phyloP scores from a whole-genome alignment of 2,797 vertebrate genomes.

The Bucorvus abyssinicus region DNA sequence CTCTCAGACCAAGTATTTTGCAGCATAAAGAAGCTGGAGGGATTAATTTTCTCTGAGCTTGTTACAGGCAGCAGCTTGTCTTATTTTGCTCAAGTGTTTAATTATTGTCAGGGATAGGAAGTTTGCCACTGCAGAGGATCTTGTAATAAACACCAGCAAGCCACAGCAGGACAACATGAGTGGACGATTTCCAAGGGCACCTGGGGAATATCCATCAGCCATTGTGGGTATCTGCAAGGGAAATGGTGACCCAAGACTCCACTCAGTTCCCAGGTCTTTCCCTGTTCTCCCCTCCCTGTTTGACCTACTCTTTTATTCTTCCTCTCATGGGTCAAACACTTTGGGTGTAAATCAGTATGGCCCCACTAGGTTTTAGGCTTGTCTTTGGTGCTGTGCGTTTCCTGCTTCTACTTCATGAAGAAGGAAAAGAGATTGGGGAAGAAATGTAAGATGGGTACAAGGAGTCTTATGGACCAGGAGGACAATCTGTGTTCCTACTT shows the following conservation, averaged over 20 bases:
- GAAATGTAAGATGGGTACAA: not conserved
- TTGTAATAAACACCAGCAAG: not conserved
- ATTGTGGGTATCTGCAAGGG: not conserved
- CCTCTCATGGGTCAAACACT: not conserved
- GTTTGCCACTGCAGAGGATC: not conserved
- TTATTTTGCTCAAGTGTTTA: not conserved
- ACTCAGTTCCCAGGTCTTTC: not conserved
- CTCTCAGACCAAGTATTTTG: not conserved
- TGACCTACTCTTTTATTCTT: not conserved
- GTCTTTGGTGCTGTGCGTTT: not conserved
- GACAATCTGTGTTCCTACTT: constrained; percentile 67
- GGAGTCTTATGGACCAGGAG: constrained; percentile 2
- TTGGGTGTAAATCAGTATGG: not conserved
- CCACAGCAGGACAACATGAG: not conserved
- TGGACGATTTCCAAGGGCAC: not conserved
- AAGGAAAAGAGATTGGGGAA: not conserved
- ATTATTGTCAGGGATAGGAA: not conserved
- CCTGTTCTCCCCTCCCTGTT: not conserved
- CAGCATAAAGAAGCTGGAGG: not conserved
- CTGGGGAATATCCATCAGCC: not conserved
- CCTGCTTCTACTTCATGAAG: not conserved
- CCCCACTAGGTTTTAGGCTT: not conserved
- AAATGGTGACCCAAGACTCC: not conserved
- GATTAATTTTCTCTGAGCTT: not conserved
- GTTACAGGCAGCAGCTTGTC: not conserved